Percentiles rank a stretch among this genome's conserved stretches.
phyloP scores from a whole-genome alignment of 2,113 vertebrate genomes.

The Ginglymostoma cirratum region DNA sequence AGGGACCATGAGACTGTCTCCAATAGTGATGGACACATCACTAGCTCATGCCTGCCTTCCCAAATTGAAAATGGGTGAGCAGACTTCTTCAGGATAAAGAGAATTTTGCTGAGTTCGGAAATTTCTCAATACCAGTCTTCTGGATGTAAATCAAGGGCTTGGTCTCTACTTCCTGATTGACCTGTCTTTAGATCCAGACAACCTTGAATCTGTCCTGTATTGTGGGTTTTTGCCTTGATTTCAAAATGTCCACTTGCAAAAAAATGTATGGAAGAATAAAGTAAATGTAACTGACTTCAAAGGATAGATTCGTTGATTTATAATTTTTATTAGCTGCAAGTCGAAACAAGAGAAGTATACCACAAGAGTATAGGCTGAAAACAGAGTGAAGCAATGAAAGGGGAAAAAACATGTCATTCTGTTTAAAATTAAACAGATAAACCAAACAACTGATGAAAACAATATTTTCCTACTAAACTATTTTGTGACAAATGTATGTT shows the following conservation, averaged over 20 bases:
- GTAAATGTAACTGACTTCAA: not conserved
- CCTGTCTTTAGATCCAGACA: not conserved
- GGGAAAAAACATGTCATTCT: not conserved
- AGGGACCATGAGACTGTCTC: not conserved
- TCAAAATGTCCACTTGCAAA: too few species aligned
- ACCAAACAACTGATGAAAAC: not conserved
- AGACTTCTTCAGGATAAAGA: not conserved
- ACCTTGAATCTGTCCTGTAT: not conserved
- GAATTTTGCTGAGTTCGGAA: not conserved
- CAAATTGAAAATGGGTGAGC: not conserved
- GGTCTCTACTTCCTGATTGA: not conserved
- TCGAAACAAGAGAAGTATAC: not conserved
- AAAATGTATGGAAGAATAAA: not conserved
- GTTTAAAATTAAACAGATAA: not conserved
- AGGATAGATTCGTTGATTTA: not conserved
- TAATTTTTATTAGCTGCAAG: conserved; percentile 22
- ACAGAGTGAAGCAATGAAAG: not conserved
- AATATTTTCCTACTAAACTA: not conserved
- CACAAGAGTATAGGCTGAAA: not conserved
- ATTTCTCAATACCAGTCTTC: not conserved
- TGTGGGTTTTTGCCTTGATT: not conserved
- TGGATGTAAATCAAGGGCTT: not conserved
- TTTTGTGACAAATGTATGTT: not conserved
- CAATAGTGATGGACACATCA: not conserved
- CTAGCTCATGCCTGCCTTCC: not conserved